A percentile compares a stretch with the other conserved stretches of the same genome.
These are phyloP conservation scores for Microplitis manilae DNA, from an alignment of 2,888 invertebrate species.

Conservation along the genomic window DNA sequence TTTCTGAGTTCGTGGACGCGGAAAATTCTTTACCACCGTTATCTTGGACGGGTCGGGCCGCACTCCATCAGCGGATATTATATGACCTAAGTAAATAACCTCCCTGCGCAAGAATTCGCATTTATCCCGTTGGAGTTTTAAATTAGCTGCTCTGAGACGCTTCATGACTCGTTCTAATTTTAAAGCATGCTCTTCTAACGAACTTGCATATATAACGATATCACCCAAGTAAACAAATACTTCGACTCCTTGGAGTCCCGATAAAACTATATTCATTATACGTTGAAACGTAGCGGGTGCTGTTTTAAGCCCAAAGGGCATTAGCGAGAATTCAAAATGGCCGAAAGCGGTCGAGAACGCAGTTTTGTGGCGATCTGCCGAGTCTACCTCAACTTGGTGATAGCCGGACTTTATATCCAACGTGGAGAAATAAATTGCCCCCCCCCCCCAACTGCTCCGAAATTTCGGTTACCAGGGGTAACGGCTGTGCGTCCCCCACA, in stretches of 20 bases:
- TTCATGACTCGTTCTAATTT: slow-evolving; percentile 15
- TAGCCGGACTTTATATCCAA: neutral
- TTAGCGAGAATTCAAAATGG: slow-evolving; percentile 21
- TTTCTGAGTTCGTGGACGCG: slow-evolving; percentile 41
- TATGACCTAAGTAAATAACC: slow-evolving; percentile 55
- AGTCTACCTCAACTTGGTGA: neutral
- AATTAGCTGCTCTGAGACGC: neutral
- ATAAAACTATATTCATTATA: slow-evolving; percentile 16
- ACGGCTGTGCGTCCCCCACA: no score
- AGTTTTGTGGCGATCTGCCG: neutral
- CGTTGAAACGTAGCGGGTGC: neutral
- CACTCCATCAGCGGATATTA: slow-evolving; percentile 52
- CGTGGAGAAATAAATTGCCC: no score
- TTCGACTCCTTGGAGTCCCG: slow-evolving; percentile 28
- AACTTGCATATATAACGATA: slow-evolving; percentile 27
- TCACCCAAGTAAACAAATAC: slow-evolving; percentile 36
- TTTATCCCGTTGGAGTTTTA: slow-evolving; percentile 35
- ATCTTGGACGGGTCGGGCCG: slow-evolving; percentile 50
- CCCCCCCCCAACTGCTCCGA: no score
- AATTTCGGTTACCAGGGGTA: no score
- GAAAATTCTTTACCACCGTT: slow-evolving; percentile 42
- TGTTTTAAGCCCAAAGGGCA: neutral
- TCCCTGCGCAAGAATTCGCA: slow-evolving; percentile 48
- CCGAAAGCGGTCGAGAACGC: slow-evolving; percentile 16
- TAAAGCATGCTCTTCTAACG: slow-evolving; percentile 27